Conservation (phyloP, 2,888 invertebrate genomes). For the Zygogramma bicolorata region DNA sequence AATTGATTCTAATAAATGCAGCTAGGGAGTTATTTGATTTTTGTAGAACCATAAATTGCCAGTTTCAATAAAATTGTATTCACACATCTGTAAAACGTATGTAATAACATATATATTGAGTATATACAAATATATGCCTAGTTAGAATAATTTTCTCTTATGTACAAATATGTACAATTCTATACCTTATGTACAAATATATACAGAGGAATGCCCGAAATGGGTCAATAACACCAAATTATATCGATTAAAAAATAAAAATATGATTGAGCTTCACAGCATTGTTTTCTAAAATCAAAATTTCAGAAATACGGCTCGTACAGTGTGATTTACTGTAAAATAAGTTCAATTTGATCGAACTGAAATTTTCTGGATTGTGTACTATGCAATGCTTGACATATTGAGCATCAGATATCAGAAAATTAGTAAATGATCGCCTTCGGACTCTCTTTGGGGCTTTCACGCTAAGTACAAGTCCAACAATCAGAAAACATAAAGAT, state of each 20-base stretch:
- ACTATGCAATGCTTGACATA: constrained; percentile 26
- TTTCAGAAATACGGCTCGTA: not conserved
- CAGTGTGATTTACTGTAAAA: not conserved
- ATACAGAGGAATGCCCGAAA: constrained; percentile 64
- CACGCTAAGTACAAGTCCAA: constrained; percentile 30
- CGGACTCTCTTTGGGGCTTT: not conserved
- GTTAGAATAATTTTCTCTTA: constrained; percentile 64
- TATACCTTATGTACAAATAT: constrained; percentile 49
- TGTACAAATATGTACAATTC: constrained; percentile 64
- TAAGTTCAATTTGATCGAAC: not conserved
- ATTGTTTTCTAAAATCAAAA: constrained; percentile 14
- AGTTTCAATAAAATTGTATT: constrained; percentile 61
- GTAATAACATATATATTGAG: constrained; percentile 57
- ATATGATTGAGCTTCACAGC: constrained; percentile 41
- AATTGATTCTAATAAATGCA: constrained; percentile 27
- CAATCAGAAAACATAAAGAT: constrained; percentile 4
- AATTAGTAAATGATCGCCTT: not conserved
- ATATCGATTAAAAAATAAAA: constrained; percentile 32
- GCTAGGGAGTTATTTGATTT: constrained; percentile 55
- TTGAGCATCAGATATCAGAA: constrained; percentile 22
- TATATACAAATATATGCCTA: constrained; percentile 62
- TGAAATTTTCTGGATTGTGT: not conserved
- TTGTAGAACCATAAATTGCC: constrained; percentile 63
- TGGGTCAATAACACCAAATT: constrained; percentile 53
- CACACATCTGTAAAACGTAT: constrained; percentile 65